phyloP scores from a whole-genome alignment of 2,797 vertebrate genomes.

The Hylomyscus alleni region DNA sequence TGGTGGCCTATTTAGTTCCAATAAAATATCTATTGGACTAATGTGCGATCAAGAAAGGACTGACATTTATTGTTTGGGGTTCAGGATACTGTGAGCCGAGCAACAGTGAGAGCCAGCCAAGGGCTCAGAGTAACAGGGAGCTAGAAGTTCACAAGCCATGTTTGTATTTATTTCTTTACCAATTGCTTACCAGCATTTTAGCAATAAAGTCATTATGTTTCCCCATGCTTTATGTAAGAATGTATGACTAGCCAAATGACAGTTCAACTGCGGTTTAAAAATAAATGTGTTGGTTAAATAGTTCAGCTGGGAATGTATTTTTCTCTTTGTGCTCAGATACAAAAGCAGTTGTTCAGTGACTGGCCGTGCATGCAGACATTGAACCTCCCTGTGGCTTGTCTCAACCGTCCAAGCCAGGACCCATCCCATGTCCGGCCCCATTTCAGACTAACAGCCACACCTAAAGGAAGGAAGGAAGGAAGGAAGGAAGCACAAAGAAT shows the following conservation, averaged over 20 bases:
- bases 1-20: constrained; percentile 83
- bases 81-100: constrained; percentile 84
- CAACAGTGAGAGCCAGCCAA: constrained; percentile 80
- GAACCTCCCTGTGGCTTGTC: not conserved
- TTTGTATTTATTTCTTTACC: constrained; percentile 87
- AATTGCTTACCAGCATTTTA: constrained; percentile 84
- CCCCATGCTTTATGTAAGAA: constrained; percentile 85
- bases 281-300: constrained; percentile 83
- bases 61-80: constrained; percentile 86
- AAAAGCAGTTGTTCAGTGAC: constrained; percentile 69
- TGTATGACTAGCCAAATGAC: constrained; percentile 80
- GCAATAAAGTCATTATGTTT: constrained; percentile 84
- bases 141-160: constrained; percentile 84
- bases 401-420: not conserved
- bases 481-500: constrained; percentile 80
- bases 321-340: constrained; percentile 73
- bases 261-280: constrained; percentile 83
- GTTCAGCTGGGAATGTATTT: constrained; percentile 77
- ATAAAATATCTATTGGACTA: constrained; percentile 86
- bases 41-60: constrained; percentile 84
- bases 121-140: constrained; percentile 51
- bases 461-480: constrained; percentile 81
- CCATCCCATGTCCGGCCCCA: constrained; percentile 71
- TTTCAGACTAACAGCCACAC: constrained; percentile 76
- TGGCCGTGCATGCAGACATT: constrained; percentile 62